These are phyloP conservation scores for Nettapus auritus DNA, from an alignment of 2,113 vertebrate genomes.

Conservation along the genomic window DNA sequence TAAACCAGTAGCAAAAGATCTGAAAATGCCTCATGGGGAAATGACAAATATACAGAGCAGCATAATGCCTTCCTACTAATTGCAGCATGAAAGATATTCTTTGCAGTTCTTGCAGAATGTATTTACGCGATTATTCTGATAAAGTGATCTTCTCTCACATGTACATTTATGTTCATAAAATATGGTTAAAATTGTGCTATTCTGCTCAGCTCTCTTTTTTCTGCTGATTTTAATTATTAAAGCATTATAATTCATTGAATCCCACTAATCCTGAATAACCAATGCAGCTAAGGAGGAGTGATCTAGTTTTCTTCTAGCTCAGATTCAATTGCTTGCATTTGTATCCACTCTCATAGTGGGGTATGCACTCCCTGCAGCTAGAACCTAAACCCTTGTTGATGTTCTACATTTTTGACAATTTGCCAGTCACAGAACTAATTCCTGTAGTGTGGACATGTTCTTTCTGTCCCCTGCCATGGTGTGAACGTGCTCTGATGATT, in stretches of 20 bases:
- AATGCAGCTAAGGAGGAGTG: background rate
- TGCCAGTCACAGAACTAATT: background rate
- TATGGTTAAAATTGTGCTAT: background rate
- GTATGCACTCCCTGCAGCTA: background rate
- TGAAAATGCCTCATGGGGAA: background rate
- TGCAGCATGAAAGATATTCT: background rate
- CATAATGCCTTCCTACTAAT: background rate
- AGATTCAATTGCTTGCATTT: background rate
- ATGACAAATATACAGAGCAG: conserved; percentile 3
- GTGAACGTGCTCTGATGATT: background rate
- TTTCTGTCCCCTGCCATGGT: fast-evolving
- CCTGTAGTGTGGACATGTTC: background rate
- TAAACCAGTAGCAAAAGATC: conserved; percentile 7
- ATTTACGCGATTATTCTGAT: background rate
- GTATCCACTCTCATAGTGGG: background rate
- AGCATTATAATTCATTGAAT: background rate
- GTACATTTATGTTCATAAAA: background rate
- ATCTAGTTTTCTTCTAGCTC: background rate
- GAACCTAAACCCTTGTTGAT: background rate
- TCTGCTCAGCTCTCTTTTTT: background rate
- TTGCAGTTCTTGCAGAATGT: background rate
- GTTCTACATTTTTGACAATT: background rate
- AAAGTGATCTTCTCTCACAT: background rate
- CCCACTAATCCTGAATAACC: background rate
- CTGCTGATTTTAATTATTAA: background rate